phyloP scores from a whole-genome alignment of 35 echinoderm and acorn worm species.

The Eucidaris tribuloides region DNA sequence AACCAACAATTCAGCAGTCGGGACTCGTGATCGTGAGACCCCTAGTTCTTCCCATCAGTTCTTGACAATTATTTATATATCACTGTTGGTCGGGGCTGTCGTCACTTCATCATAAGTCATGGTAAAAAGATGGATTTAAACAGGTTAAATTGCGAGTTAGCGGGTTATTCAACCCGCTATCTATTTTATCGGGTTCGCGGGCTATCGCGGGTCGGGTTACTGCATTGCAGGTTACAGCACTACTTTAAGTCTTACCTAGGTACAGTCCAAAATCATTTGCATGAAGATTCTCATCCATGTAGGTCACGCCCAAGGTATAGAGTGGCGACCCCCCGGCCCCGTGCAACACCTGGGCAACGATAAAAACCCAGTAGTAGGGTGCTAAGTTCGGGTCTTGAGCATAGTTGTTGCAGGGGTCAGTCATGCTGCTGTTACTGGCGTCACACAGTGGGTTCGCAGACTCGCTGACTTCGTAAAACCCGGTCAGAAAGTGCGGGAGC shows the following conservation, averaged over 20 bases:
- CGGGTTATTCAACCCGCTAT: no score
- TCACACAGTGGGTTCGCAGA: not conserved
- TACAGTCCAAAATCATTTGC: conserved; percentile 29
- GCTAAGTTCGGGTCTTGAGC: not conserved
- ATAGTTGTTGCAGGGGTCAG: not conserved
- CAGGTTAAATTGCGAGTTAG: no score
- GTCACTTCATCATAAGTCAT: no score
- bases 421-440: not conserved
- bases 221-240: no score
- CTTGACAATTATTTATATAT: no score
- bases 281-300: conserved; percentile 42
- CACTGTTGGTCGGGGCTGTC: no score
- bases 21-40: no score
- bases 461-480: conserved; percentile 32
- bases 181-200: no score
- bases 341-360: conserved; percentile 59
- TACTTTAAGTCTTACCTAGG: conserved; percentile 24
- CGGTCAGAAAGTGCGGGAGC: conserved; percentile 68
- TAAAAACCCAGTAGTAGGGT: conserved; percentile 50
- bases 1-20: no score
- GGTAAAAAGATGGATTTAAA: no score
- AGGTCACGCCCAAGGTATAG: conserved; percentile 62
- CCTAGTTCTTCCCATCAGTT: no score
- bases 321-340: conserved; percentile 76
- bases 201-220: no score